Percentiles rank a stretch among this genome's conserved stretches.
phyloP scores from a whole-genome alignment of 2,113 vertebrate species.

The Plectropomus leopardus region DNA sequence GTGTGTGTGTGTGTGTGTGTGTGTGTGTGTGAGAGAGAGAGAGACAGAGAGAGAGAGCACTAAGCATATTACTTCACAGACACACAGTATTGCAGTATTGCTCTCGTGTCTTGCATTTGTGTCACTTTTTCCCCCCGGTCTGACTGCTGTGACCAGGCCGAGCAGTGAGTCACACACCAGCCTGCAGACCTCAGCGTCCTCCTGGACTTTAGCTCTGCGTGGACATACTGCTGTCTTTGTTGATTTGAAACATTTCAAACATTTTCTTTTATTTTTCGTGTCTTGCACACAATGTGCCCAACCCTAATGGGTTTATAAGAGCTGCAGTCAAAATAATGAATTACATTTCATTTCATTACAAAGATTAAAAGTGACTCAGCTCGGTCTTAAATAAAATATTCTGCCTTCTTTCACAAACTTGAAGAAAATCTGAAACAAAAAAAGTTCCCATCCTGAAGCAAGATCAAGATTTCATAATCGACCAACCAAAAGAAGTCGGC shows the following conservation, averaged over 20 bases:
- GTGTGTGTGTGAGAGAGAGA: slow-evolving; percentile 5
- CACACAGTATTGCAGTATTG: slow-evolving; percentile 4
- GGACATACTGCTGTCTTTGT: neutral
- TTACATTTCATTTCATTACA: no score
- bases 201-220: neutral
- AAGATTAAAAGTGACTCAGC: no score
- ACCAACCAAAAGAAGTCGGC: no score
- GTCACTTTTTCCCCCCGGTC: slow-evolving; percentile 64
- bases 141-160: slow-evolving; percentile 50
- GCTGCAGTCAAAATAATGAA: no score
- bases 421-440: no score
- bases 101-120: slow-evolving; percentile 6
- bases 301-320: no score
- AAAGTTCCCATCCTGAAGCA: no score
- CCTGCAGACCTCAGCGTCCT: neutral
- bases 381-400: no score
- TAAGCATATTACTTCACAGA: neutral
- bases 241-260: neutral
- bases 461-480: no score
- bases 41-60: no score
- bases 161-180: slow-evolving; percentile 25
- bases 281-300: no score
- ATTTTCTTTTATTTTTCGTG: neutral
- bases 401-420: no score
- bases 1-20: neutral